phyloP scores from a whole-genome alignment of 2,797 vertebrate species.

The Hydrolagus colliei region DNA sequence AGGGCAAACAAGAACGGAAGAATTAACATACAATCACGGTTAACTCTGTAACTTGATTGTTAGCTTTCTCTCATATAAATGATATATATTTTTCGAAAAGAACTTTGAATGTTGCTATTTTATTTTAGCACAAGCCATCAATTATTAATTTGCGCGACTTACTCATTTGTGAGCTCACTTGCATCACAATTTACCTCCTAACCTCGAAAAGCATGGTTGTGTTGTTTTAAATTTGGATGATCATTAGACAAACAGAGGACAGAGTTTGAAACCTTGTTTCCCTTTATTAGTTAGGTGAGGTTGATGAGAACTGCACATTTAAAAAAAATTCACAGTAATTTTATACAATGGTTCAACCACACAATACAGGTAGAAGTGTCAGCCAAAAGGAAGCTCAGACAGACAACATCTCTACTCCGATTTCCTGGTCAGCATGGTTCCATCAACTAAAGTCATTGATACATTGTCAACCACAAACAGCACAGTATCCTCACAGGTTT shows the following conservation, averaged over 20 bases:
- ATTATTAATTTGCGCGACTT: too few species aligned
- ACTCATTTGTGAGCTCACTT: too few species aligned
- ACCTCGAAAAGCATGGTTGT: too few species aligned
- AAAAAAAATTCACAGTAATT: conserved; percentile 88
- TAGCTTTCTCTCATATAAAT: too few species aligned
- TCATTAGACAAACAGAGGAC: background rate
- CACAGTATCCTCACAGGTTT: conserved; percentile 65
- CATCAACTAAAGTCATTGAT: conserved; percentile 60
- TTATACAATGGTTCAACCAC: conserved; percentile 94
- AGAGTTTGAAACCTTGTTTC: conserved; percentile 84
- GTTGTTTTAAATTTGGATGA: background rate
- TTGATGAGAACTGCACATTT: conserved; percentile 96
- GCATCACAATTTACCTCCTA: too few species aligned
- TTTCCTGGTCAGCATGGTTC: conserved; percentile 69
- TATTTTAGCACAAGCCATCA: too few species aligned
- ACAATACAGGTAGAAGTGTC: conserved; percentile 90
- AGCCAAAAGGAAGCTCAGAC: conserved; percentile 74
- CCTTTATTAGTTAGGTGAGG: conserved; percentile 98
- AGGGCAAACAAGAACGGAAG: too few species aligned
- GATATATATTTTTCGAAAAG: too few species aligned
- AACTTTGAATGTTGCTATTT: too few species aligned
- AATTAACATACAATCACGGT: too few species aligned
- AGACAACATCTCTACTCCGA: conserved; percentile 66
- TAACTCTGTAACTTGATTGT: too few species aligned
- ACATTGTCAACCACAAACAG: conserved; percentile 78